These are phyloP conservation scores for Temnothorax rugatulus DNA, from an alignment of 2,888 invertebrate genomes.

Conservation along the genomic window DNA sequence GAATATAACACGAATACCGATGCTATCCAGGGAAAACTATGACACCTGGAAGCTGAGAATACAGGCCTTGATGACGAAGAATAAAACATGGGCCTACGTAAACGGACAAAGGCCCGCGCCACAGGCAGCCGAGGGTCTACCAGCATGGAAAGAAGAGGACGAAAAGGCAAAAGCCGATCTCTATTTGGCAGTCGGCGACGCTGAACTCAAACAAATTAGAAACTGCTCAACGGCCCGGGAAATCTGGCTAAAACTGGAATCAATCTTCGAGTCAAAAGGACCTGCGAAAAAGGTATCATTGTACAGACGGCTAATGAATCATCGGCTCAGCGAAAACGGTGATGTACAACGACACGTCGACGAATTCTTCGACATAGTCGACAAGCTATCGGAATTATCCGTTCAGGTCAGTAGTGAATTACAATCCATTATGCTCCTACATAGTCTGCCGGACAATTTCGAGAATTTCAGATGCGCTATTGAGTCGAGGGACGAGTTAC, in stretches of 20 bases:
- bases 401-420: background rate
- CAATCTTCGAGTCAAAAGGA: background rate
- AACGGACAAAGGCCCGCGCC: background rate
- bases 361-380: background rate
- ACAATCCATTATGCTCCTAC: background rate
- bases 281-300: background rate
- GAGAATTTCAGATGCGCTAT: conserved; percentile 38
- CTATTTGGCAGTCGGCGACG: background rate
- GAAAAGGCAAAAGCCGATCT: background rate
- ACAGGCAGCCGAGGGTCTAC: background rate
- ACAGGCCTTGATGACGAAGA: background rate
- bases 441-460: conserved; percentile 5
- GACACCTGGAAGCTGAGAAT: background rate
- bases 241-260: background rate
- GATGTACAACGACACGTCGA: background rate
- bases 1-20: too few species aligned
- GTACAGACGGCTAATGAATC: background rate
- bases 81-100: background rate
- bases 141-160: background rate
- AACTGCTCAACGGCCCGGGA: background rate
- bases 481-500: background rate
- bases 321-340: background rate
- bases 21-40: background rate
- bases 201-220: background rate
- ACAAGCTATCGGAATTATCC: background rate